Percentiles rank a stretch among this genome's conserved stretches.
Conservation (phyloP, 2,797 vertebrate species). For the Sebastes alutus region DNA sequence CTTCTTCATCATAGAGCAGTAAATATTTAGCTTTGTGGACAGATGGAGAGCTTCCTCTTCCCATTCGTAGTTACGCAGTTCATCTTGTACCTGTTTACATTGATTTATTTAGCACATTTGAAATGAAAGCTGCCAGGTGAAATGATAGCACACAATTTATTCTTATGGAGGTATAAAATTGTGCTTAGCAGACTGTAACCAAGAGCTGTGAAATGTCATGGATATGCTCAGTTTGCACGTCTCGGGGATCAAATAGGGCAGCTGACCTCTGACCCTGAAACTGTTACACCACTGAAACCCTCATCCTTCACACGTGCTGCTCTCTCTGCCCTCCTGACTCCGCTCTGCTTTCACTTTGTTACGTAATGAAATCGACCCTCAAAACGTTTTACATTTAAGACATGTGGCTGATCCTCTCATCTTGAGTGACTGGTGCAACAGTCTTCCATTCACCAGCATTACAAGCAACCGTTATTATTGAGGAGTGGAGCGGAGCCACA, state of each 20-base stretch:
- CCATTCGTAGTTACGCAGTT: background rate
- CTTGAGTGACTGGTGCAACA: background rate
- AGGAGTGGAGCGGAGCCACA: background rate
- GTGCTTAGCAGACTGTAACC: background rate
- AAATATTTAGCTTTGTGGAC: too few species aligned
- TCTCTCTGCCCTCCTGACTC: background rate
- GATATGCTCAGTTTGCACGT: background rate
- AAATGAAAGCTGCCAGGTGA: background rate
- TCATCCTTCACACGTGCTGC: background rate
- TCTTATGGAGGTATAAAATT: background rate
- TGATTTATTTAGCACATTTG: background rate
- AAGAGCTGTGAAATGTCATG: background rate
- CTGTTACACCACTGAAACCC: background rate
- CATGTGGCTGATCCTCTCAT: slow-evolving; percentile 6
- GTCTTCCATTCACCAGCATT: background rate
- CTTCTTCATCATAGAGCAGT: too few species aligned
- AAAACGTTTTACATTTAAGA: background rate
- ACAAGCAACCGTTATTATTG: background rate
- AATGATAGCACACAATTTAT: background rate
- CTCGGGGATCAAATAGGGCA: background rate
- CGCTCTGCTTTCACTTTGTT: background rate
- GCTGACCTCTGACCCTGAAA: background rate
- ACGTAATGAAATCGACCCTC: background rate
- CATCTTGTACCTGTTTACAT: background rate
- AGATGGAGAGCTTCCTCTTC: background rate